A percentile compares a stretch with the other conserved stretches of the same genome.
phyloP scores from a whole-genome alignment of 2,113 vertebrate genomes.

The Dunckerocampus dactyliophorus region DNA sequence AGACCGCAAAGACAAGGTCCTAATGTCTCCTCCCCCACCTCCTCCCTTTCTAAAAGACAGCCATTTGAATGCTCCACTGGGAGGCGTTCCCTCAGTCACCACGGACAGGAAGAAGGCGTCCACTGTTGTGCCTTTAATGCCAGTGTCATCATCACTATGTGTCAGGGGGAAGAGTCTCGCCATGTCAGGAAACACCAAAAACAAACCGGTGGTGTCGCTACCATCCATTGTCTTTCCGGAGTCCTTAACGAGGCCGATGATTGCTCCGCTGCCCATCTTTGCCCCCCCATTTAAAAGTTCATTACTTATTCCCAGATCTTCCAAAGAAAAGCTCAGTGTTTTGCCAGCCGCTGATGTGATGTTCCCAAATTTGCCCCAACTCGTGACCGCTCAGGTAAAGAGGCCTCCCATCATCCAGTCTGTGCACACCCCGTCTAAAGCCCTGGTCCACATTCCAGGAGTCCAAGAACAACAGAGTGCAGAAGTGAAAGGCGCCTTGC shows the following conservation, averaged over 20 bases:
- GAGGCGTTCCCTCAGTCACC: constrained; percentile 45
- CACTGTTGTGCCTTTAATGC: constrained; percentile 59
- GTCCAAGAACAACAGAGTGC: constrained; percentile 76
- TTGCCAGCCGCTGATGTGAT: constrained; percentile 49
- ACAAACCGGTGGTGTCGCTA: constrained; percentile 51
- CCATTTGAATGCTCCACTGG: constrained; percentile 54
- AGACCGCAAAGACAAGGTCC: constrained; percentile 57
- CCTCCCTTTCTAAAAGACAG: constrained; percentile 60
- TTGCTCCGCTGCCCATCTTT: constrained; percentile 48
- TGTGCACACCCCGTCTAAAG: constrained; percentile 43
- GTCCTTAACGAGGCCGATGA: constrained; percentile 48
- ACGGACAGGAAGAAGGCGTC: constrained; percentile 56
- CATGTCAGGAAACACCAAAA: constrained; percentile 44
- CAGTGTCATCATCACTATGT: constrained; percentile 29
- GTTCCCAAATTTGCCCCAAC: constrained; percentile 45
- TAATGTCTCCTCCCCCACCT: constrained; percentile 68
- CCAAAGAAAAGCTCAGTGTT: constrained; percentile 57
- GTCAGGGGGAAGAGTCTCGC: constrained; percentile 52
- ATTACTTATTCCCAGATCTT: constrained; percentile 31
- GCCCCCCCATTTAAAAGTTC: constrained; percentile 53
- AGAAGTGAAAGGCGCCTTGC: constrained; percentile 78
- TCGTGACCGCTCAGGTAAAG: constrained; percentile 43
- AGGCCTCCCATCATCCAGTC: constrained; percentile 76
- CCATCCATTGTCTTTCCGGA: constrained; percentile 62
- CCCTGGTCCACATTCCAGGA: constrained; percentile 32